Base-by-base conservation (phyloP, 2,113 vertebrate genomes). In the Spilogale gracilis region DNA sequence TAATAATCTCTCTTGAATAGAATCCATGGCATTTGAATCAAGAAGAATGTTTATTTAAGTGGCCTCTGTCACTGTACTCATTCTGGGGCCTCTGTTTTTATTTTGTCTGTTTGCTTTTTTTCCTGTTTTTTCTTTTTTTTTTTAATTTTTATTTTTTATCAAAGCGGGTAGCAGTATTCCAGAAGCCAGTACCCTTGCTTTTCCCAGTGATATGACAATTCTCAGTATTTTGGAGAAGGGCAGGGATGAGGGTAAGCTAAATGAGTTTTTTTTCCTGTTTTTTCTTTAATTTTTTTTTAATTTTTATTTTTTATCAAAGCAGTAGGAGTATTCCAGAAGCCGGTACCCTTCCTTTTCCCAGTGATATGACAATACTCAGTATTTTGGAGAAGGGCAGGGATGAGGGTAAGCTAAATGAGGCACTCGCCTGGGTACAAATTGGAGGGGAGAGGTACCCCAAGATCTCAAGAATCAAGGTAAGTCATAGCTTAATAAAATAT, bases 1-100 rank as follows among this genome's bases (percentile, higher is more conserved):
- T 48, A 30, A 79, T 91, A 91, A 2, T 69, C 25, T 95, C 90
- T 56, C 52, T 89, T 95, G 81, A 98, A 96, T 96, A 96, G 97
- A 94, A 67, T 88, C 50, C 65, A 52, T 95, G 79, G 74, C 87
- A 79, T 78, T 96, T 95, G 97, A 98, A 93, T 63, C 38, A 76
- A 56, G 65, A 84, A 76, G n/a, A 96, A 71, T 69, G 48, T 94
- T 97, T 93, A 79, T 52, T 43, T 69, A 91, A 91, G n/a, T 79
- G 17, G 18, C 76, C 43, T 98, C 60, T 32, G 93, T 96, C 45
- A 43, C 67, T 76, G 48, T 90, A 52, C 76, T 81, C 95, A 95
- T 92, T 78, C 61, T 63, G 93, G 89, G 76, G 54, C 16, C 61
- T 80, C 38, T 91, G 21, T n/a, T 61, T 86, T 32, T 58, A 88